phyloP scores from a whole-genome alignment of 2,113 vertebrate species.

The Brachypteracias leptosomus region DNA sequence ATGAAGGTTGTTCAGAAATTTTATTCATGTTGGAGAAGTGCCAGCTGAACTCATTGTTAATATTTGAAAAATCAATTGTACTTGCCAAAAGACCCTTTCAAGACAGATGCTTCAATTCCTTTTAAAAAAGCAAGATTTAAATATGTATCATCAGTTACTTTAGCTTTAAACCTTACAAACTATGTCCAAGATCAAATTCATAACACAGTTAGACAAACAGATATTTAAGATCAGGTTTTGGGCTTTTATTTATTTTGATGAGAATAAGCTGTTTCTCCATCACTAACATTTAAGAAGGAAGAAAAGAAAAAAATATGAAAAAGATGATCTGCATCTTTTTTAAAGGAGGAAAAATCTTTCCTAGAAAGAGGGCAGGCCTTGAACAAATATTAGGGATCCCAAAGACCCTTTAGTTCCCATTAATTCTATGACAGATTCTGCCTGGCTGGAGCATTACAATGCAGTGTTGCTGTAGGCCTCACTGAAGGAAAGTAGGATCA shows the following conservation, averaged over 20 bases:
- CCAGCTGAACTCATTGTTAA: constrained; percentile 4
- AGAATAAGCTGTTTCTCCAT: neutral
- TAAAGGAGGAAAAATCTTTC: neutral
- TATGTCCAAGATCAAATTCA: neutral
- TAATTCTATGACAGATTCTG: neutral
- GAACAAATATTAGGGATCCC: neutral
- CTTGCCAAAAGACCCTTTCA: constrained; percentile 14
- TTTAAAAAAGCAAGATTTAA: constrained; percentile 22
- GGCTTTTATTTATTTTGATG: neutral
- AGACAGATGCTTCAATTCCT: constrained; percentile 19
- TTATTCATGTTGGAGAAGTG: neutral
- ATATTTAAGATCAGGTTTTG: neutral
- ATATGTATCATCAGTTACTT: neutral
- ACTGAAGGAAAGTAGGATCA: neutral
- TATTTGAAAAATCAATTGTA: constrained; percentile 26
- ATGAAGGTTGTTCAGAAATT: neutral
- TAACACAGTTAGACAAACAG: neutral
- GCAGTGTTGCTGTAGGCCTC: neutral
- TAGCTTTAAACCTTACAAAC: neutral
- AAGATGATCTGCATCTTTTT: neutral
- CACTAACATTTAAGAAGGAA: neutral
- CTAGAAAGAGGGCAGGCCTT: neutral
- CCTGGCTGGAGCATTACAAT: neutral
- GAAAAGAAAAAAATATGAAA: neutral
- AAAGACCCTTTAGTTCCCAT: neutral